Evolutionary conservation across 1,140 invertebrate genomes (phyloP).

Genomic region (Ditylenchus dipsaci): DNA sequence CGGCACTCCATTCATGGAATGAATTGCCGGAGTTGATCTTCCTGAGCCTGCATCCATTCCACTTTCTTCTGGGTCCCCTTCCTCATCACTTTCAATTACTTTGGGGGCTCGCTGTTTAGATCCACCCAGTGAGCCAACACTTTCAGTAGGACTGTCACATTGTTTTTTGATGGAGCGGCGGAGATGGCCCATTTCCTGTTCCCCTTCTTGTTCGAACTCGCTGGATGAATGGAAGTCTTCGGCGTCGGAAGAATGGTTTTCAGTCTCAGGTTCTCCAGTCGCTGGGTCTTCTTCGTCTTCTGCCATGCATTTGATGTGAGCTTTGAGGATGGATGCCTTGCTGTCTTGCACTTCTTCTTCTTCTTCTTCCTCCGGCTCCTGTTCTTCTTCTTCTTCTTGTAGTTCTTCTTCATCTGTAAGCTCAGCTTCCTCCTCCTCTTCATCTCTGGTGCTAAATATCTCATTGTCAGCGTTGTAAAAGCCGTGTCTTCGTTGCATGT

Average conservation of each 20-base stretch:
- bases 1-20: too few relatives aligned
- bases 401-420: not conserved
- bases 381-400: not conserved
- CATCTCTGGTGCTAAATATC: not conserved
- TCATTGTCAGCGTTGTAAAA: constrained; percentile 15
- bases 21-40: not conserved
- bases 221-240: not conserved
- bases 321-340: constrained; percentile 1
- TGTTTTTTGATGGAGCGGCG: not conserved
- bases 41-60: too few relatives aligned
- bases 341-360: not conserved
- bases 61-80: not conserved
- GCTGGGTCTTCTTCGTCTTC: not conserved
- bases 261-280: not conserved
- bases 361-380: not conserved
- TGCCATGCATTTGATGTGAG: not conserved
- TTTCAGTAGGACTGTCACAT: not conserved
- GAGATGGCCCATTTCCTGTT: not conserved
- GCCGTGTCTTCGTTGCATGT: constrained; percentile 3
- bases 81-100: not conserved
- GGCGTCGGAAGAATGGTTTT: not conserved
- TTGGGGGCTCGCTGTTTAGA: not conserved
- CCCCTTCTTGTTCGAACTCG: not conserved
- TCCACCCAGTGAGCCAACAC: not conserved
- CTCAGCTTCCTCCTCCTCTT: constrained; percentile 9